Evolutionary conservation across 2,797 vertebrate species (phyloP), one percentile per base, ranked within the genome.

Genomic region (Etheostoma perlongum): DNA sequence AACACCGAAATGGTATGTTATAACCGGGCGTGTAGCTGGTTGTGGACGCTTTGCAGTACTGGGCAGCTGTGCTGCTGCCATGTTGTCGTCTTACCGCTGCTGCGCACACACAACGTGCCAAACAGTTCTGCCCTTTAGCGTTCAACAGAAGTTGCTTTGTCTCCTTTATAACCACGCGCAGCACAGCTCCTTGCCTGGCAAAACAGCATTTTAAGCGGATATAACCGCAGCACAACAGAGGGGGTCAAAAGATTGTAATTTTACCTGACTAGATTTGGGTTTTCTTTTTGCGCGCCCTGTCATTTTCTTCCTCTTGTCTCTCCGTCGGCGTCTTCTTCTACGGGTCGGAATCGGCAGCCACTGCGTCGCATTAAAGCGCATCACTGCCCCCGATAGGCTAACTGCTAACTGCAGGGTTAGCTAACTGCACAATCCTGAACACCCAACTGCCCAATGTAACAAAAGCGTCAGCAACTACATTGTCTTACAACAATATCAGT

Each of bases 261-360:
- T 84, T 94, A 96, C 95, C 95, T 94, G 91, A 51, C 47, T 36
- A 16, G 87, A 77, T 91, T 91, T 95, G 15, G 79, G 23, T 94
- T 95, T 96, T 94, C 95, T 94, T 95, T 96, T 96, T 92, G 91
- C 95, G 95, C 95, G 95, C 90, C 93, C 94, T 92, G 94, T 94
- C 95, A 96, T 96, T 65, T 92, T 92, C 82, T 85, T 88, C 83
- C 85, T 89, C 91, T 85, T 76, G 82, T 92, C 86, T 81, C 78
- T 27, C 52, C 2, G 48, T 40, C 76, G 40, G 27, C 21, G 12
- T 88, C 88, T 91, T 91, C 88, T 84, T 93, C 91, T 74, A 16
- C 42, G 0, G 15, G 1, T 48, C 9, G 1, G 0, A n/a, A 1
- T 6, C 2, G 1, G 63, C 33, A 36, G 40, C 13, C 6, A 40